Evolutionary conservation across 2,797 vertebrate species (phyloP), one percentile per base, ranked within the genome.

Genomic region (Fratercula arctica): DNA sequence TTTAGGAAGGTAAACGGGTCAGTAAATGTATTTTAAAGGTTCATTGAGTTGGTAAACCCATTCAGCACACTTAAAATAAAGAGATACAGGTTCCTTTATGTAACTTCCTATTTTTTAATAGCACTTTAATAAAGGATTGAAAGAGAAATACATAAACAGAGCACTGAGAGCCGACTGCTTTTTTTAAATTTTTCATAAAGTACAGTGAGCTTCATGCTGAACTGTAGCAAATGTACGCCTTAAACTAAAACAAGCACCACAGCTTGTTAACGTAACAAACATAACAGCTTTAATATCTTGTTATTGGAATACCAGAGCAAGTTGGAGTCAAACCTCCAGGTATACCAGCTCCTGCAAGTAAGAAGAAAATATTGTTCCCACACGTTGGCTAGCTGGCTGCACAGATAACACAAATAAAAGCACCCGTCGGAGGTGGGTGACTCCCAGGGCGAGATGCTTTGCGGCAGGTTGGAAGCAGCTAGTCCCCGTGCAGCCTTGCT

Each of bases 11-110:
- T 81, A 94, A 94, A 83, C 0, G 2, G 46, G 72, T 85, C 83
- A 91, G 87, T 63, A 92, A 89, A 91, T 76, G 20, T 69, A 72
- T 92, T 93, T 95, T 66, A 93, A 91, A 77, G 46, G 67, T 89
- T 94, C 75, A 35, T 68, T 68, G 82, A 68, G 54, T 79, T 87
- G 69, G 25, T 73, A 97, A 85, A 85, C 89, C 60, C 28, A 29
- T 50, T 88, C 45, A 64, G 46, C 51, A 77, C 24, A n/a, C 35
- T 91, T 83, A 72, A 9, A 72, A 54, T 56, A 86, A 92, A 82
- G 46, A 95, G 33, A 69, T 72, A 37, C 31, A 64, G 10, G 53
- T 80, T 89, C 39, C 82, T 83, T 88, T 73, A 61, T 76, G 29
- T 61, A 95, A 79, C 75, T 95, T 92, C 24, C 21, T 68, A 13